Evolutionary conservation across 2,888 invertebrate species (phyloP).

Genomic region (Colletes collaris): DNA sequence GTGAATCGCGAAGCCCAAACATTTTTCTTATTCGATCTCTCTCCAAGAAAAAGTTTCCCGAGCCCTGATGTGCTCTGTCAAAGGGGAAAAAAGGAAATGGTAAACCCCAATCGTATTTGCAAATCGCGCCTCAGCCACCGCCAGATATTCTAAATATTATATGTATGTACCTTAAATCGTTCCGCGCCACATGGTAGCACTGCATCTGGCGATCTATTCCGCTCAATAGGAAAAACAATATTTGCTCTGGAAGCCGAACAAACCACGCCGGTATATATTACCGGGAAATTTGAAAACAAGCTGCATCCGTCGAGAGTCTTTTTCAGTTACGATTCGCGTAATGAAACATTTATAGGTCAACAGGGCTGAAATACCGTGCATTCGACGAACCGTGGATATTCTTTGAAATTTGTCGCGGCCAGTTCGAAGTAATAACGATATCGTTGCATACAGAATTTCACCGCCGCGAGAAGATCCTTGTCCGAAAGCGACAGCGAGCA

Average conservation of each 20-base stretch:
- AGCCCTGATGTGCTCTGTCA: no score
- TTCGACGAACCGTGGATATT: slow-evolving; percentile 1
- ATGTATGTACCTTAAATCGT: slow-evolving; percentile 25
- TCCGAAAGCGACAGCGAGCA: slow-evolving; percentile 69
- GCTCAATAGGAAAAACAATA: slow-evolving; percentile 71
- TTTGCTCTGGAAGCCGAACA: slow-evolving; percentile 56
- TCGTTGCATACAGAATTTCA: slow-evolving; percentile 26
- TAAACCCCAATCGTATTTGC: not conserved
- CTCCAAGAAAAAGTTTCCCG: no score
- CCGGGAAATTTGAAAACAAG: slow-evolving; percentile 35
- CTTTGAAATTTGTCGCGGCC: no score
- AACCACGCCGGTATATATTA: slow-evolving; percentile 32
- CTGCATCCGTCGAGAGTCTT: slow-evolving; percentile 24
- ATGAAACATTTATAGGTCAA: slow-evolving; percentile 44
- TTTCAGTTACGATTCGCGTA: slow-evolving; percentile 6
- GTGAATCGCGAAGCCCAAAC: no score
- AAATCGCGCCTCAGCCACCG: slow-evolving; percentile 9
- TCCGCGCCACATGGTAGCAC: slow-evolving; percentile 33
- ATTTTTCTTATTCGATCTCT: no score
- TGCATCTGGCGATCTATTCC: slow-evolving; percentile 58
- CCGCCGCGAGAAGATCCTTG: slow-evolving; percentile 65
- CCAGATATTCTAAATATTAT: slow-evolving; percentile 22
- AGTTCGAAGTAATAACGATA: not conserved
- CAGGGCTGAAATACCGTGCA: not conserved
- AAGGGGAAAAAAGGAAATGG: no score